These are phyloP conservation scores for Balaenoptera acutorostrata DNA, from an alignment of 2,113 vertebrate genomes.

Conservation along the genomic window DNA sequence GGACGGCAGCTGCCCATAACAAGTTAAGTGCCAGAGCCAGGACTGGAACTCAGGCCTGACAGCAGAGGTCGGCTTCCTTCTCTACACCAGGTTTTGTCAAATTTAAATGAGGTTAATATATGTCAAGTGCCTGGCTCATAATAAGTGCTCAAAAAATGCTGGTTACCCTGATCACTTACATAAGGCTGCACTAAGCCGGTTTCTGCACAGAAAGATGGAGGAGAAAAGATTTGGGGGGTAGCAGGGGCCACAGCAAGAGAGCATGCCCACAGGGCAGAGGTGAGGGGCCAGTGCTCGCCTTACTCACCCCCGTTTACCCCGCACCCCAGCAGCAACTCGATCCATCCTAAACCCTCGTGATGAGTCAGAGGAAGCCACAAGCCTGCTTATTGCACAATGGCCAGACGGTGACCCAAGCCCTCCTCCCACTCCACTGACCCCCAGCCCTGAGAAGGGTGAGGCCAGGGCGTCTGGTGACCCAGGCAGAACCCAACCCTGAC, in stretches of 20 bases:
- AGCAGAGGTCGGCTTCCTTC: neutral
- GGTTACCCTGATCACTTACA: neutral
- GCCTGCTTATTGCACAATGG: neutral
- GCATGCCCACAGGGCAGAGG: neutral
- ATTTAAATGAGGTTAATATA: neutral
- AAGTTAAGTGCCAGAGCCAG: neutral
- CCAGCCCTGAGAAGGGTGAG: neutral
- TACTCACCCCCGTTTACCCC: neutral
- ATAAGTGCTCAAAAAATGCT: neutral
- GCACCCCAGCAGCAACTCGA: neutral
- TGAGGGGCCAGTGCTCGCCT: neutral
- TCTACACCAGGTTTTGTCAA: neutral
- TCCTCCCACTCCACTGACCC: neutral
- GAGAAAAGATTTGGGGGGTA: neutral
- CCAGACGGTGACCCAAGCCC: neutral
- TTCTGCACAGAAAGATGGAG: constrained; percentile 54
- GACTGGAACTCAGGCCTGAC: neutral
- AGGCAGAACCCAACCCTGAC: neutral
- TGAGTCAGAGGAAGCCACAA: constrained; percentile 51
- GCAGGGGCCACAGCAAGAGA: neutral
- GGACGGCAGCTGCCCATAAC: neutral
- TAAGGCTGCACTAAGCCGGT: neutral
- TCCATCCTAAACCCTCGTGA: neutral
- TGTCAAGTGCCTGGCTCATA: neutral
- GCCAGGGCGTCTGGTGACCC: neutral